A percentile compares a stretch with the other conserved stretches of the same genome.
phyloP scores from a whole-genome alignment of 1,140 invertebrate genomes.

The Paraescarpia echinospica region DNA sequence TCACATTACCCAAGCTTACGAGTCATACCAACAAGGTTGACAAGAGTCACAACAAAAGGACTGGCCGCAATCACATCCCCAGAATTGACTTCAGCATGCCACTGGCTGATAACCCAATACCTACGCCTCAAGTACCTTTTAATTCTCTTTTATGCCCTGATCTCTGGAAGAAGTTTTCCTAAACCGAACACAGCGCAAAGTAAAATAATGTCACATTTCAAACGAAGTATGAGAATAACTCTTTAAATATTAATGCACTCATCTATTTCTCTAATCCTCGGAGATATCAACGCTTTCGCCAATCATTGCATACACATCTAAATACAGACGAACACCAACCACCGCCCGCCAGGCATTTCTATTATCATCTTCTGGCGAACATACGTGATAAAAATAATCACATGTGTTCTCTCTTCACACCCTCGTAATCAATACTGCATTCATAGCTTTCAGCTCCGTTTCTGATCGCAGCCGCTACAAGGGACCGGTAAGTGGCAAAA shows the following conservation, averaged over 20 bases:
- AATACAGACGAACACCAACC: not conserved
- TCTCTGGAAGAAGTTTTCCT: not conserved
- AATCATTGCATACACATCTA: not conserved
- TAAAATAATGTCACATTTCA: not conserved
- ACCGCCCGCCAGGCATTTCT: not conserved
- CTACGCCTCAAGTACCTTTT: too few species aligned
- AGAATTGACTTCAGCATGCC: not conserved
- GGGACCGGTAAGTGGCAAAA: not conserved
- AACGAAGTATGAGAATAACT: not conserved
- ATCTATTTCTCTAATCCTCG: not conserved
- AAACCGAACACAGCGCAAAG: not conserved
- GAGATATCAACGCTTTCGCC: not conserved
- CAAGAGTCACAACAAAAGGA: not conserved
- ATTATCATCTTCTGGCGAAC: not conserved
- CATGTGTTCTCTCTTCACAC: not conserved
- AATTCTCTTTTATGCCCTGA: not conserved
- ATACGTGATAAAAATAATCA: not conserved
- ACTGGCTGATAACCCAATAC: not conserved
- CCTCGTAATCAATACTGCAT: not conserved
- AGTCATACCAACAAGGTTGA: too few species aligned
- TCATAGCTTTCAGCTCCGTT: not conserved
- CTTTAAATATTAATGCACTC: not conserved
- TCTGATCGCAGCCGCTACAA: not conserved
- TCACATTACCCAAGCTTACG: too few species aligned
- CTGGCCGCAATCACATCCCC: not conserved